A percentile compares a stretch with the other conserved stretches of the same genome.
phyloP scores from a whole-genome alignment of 2,113 vertebrate species.

The Heliornis fulica region DNA sequence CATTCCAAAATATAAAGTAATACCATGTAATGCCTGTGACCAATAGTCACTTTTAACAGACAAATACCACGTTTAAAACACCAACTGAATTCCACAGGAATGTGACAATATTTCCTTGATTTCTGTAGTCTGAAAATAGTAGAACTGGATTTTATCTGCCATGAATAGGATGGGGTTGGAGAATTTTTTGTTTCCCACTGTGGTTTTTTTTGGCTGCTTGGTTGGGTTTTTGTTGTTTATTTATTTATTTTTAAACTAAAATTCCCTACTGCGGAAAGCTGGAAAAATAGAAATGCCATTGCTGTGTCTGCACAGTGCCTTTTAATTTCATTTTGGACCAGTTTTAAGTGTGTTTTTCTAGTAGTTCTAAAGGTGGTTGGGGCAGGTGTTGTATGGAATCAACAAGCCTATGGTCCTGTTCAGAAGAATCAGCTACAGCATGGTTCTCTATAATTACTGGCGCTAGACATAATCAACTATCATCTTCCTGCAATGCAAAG shows the following conservation, averaged over 20 bases:
- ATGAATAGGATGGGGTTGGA: not conserved
- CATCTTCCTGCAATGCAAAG: not conserved
- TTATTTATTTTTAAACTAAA: not conserved
- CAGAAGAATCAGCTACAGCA: not conserved
- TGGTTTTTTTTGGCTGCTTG: not conserved
- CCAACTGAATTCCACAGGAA: not conserved
- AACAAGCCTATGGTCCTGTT: not conserved
- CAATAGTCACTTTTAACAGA: not conserved
- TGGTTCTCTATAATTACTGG: not conserved
- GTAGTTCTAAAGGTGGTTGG: not conserved
- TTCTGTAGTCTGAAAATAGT: not conserved
- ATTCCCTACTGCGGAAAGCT: not conserved
- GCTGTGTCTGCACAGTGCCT: accelerated
- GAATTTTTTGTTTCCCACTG: too few relatives aligned
- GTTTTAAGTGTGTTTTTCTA: not conserved
- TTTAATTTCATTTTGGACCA: not conserved
- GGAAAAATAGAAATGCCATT: not conserved
- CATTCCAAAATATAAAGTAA: not conserved
- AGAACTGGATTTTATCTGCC: not conserved
- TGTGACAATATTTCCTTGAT: not conserved
- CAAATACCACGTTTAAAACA: not conserved
- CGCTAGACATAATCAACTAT: not conserved
- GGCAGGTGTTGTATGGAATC: not conserved
- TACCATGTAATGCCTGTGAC: not conserved
- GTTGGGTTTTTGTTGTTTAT: too few relatives aligned